Evolutionary conservation across 2,888 invertebrate genomes (phyloP), one percentile per base, ranked within the genome.

Genomic region (Antitype chi): DNA sequence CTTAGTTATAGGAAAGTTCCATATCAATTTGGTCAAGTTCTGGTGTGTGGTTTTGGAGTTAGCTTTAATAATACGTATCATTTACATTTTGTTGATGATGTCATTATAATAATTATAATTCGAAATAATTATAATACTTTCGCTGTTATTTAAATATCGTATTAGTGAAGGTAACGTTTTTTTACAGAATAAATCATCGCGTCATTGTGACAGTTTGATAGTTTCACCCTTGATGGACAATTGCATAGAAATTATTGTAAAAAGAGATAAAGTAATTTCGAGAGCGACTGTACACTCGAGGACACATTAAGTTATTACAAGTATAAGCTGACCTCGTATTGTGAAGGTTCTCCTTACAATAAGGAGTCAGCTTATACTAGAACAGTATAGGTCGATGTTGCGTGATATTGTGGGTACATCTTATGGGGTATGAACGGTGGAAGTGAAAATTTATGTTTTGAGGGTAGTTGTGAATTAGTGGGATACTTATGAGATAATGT

Each of bases 361-460:
- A 11, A n/a, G 20, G 28, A 78, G 15, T 38, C 57, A 28, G 25
- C 8, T 43, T 78, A 8, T n/a, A 28, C n/a, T 28, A 49, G 38
- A 20, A n/a, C 28, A 1, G 17, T 15, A 8, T 15, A 28, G 11
- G 20, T 38, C n/a, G 38, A 49, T n/a, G n/a, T 78, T 25, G 3
- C 15, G 32, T 28, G 15, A 49, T 38, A 3, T 4, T 28, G 28
- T 59, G 28, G 28, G 47, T 67, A 73, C 57, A 25, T 75, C 53
- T 74, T 59, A 72, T 52, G 20, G 62, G 62, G 23, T 68, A 57
- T 57, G 57, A 71, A 71, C 53, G 28, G 28, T 66, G 57, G 66
- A 67, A 60, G 78, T 74, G 80, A 57, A 70, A 84, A 84, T 84
- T 71, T 74, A 82, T 84, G 70, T 75, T 84, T 68, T 76, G 68